Evolutionary conservation across 2,888 invertebrate genomes (phyloP), one percentile per base, ranked within the genome.

Genomic region (Xylophagus ater): DNA sequence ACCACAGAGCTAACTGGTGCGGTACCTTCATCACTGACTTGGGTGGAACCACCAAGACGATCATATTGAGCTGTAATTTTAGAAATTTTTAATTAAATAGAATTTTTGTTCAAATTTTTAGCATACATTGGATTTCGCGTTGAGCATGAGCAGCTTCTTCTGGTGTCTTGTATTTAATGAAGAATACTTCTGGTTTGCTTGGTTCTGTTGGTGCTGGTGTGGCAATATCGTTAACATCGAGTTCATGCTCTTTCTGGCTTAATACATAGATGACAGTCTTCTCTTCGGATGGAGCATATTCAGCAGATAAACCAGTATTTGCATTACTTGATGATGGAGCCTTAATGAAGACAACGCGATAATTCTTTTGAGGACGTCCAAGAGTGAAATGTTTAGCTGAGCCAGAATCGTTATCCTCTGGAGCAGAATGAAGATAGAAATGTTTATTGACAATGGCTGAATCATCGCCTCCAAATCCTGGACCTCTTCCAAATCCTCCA

Each of bases 261-360:
- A 64, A 49, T 7, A 64, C 62, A 42, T 64, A 64, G 43, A 64
- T 62, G 30, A 60, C 59, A 3, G 64, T 64, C 43, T 62, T 62
- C 36, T 64, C 63, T 48, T 64, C 61, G 41, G 59, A 58, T 14
- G 61, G 59, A 5, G 62, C 60, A 45, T 56, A 49, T 9, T 33
- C 34, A 4, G 40, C 40, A 6, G 34, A 12, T n/a, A 40, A n/a
- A 2, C 29, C 10, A 25, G 40, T 26, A 7, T 19, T 12, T 15
- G 20, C 13, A 39, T 23, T 25, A 23, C 19, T 14, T 20, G 30
- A 30, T n/a, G 41, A 20, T 42, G 49, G 49, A 34, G 49, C 46
- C 41, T 47, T 49, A 29, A 49, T 49, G 41, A 49, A 49, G 21
- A 49, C 42, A 18, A 49, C 42, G 23, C 47, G 47, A 26, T 47